These are phyloP conservation scores for Chlorops oryzae DNA, from an alignment of 1,140 invertebrate genomes.

Conservation along the genomic window DNA sequence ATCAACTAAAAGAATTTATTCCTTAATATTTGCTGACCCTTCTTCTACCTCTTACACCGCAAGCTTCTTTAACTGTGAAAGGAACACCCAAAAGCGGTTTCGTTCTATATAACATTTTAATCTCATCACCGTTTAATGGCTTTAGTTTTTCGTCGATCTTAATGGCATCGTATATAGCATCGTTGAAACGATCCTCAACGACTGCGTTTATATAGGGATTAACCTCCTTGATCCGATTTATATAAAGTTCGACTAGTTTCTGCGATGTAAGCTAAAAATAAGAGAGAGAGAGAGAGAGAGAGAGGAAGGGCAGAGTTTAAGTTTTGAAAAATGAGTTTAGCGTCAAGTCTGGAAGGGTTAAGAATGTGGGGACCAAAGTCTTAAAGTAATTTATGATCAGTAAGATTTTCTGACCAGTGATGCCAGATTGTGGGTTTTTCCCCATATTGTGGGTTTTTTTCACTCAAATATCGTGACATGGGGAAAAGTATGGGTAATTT, in stretches of 20 bases:
- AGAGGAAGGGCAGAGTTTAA: not conserved
- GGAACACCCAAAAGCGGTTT: constrained; percentile 68
- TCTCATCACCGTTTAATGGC: constrained; percentile 50
- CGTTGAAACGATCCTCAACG: constrained; percentile 61
- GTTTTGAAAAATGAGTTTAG: no score
- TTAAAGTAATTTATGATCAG: no score
- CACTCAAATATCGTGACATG: no score
- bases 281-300: constrained; percentile 1
- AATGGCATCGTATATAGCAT: constrained; percentile 63
- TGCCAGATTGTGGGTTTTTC: no score
- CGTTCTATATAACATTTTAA: no score
- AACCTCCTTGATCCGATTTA: constrained; percentile 63
- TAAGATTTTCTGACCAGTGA: no score
- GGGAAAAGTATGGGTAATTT: no score
- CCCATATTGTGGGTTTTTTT: no score
- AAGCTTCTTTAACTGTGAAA: constrained; percentile 69
- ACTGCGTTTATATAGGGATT: constrained; percentile 68
- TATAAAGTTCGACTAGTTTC: constrained; percentile 59
- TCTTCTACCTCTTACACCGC: constrained; percentile 55
- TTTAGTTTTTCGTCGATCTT: no score
- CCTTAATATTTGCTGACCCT: not conserved
- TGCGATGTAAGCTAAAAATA: constrained; percentile 53
- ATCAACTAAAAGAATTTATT: not conserved
- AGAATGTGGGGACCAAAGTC: no score
- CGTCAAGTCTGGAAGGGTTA: no score